A percentile compares a stretch with the other conserved stretches of the same genome.
Conservation (phyloP, 2,888 invertebrate genomes). For the Podabrus alpinus region DNA sequence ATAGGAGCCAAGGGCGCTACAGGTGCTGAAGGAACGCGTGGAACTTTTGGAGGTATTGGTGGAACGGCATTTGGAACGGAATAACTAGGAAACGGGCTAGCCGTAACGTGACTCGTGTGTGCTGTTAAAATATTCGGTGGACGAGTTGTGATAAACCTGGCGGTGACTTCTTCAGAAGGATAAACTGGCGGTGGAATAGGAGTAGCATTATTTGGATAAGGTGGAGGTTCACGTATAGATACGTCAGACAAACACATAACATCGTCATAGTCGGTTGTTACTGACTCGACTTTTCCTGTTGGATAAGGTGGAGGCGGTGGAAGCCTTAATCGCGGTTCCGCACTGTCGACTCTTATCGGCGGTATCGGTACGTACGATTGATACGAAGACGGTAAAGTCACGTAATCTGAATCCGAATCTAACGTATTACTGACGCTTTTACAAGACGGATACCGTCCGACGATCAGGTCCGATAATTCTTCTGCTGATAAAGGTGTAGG, state of each 20-base stretch:
- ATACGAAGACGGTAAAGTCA: slow-evolving; percentile 67
- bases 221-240: slow-evolving; percentile 66
- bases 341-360: slow-evolving; percentile 71
- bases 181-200: slow-evolving; percentile 65
- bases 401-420: slow-evolving; percentile 90
- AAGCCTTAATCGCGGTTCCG: slow-evolving; percentile 54
- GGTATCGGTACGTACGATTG: slow-evolving; percentile 65
- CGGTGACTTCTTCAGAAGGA: slow-evolving; percentile 72
- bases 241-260: slow-evolving; percentile 41
- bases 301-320: slow-evolving; percentile 52
- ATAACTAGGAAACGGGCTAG: slow-evolving; percentile 65
- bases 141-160: slow-evolving; percentile 76
- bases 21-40: slow-evolving; percentile 59
- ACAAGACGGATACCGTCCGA: slow-evolving; percentile 75
- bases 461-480: slow-evolving; percentile 81
- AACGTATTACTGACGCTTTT: slow-evolving; percentile 84
- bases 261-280: slow-evolving; percentile 44
- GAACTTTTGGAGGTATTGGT: slow-evolving; percentile 54
- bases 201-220: slow-evolving; percentile 61
- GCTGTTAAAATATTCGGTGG: slow-evolving; percentile 78
- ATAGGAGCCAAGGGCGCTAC: slow-evolving; percentile 54
- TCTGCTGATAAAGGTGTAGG: slow-evolving; percentile 79
- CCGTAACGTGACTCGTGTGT: slow-evolving; percentile 71
- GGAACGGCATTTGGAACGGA: slow-evolving; percentile 56
- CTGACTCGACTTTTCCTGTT: slow-evolving; percentile 51